A percentile compares a stretch with the other conserved stretches of the same genome.
phyloP scores from a whole-genome alignment of 2,888 invertebrate genomes.

The Troides oblongomaculatus region DNA sequence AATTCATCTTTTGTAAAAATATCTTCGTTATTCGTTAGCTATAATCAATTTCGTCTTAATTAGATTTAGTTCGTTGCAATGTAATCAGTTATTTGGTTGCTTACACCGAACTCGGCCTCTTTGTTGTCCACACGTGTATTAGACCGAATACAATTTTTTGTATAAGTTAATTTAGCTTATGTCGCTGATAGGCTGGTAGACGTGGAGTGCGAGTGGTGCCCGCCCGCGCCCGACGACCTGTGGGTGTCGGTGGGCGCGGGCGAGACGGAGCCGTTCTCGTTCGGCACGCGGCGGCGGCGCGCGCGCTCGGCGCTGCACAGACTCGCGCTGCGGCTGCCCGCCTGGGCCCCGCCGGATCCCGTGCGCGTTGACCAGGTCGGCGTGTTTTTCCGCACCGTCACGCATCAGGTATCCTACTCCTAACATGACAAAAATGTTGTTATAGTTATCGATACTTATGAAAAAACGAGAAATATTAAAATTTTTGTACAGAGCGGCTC shows the following conservation, averaged over 20 bases:
- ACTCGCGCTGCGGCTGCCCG: slow-evolving; percentile 92
- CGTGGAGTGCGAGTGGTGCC: slow-evolving; percentile 36
- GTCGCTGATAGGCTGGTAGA: slow-evolving; percentile 46
- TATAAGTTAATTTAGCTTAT: no score
- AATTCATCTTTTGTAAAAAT: no score
- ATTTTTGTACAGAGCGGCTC: slow-evolving; percentile 53
- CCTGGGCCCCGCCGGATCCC: slow-evolving; percentile 92
- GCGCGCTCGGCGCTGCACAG: slow-evolving; percentile 89
- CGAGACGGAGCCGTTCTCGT: slow-evolving; percentile 91
- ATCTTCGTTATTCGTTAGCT: no score
- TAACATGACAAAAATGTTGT: no score
- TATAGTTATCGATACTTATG: no score
- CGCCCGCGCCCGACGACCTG: slow-evolving; percentile 67
- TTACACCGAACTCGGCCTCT: no score
- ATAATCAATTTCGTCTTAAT: no score
- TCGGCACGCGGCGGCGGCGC: slow-evolving; percentile 86
- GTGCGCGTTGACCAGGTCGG: slow-evolving; percentile 98
- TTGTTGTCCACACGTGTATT: no score
- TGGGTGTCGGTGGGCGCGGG: slow-evolving; percentile 88
- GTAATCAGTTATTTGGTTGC: no score
- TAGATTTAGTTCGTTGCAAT: no score
- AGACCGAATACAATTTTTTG: no score
- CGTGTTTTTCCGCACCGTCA: slow-evolving; percentile 88
- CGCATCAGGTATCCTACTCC: slow-evolving; percentile 48
- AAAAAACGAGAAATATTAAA: not conserved